Evolutionary conservation across 2,113 vertebrate species (phyloP), one percentile per base, ranked within the genome.

Genomic region (Cavia aperea): DNA sequence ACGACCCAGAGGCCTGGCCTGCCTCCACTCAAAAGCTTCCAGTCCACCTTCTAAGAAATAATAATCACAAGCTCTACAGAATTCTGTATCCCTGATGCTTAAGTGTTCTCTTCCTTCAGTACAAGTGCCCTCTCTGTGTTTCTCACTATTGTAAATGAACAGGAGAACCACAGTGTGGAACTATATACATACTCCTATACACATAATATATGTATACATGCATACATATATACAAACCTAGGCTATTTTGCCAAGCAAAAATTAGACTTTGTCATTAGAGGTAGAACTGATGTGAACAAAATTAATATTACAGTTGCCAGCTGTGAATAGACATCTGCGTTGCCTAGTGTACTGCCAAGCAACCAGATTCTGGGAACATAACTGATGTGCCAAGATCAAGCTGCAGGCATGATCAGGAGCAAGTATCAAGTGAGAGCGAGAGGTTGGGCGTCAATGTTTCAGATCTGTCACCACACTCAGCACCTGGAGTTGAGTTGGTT

Each of bases 291-390:
- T 46, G 29, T 43, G 29, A 93, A 56, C 72, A 78, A 94, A 95
- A 95, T 93, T 83, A 92, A 91, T 88, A 83, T 81, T 89, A 68
- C 33, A 65, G 83, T 93, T 94, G 49, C 90, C 82, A 94, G 94
- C 79, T 96, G 84, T 91, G 91, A 95, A 93, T 90, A 96, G 86
- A 93, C 90, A 96, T 72, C 88, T 94, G 89, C 77, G 86, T 95
- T 95, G 89, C 60, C 79, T 88, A 94, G 56, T 58, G 91, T 94
- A 68, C 70, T 95, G 63, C 95, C 86, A 31, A 84, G 88, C 75
- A 95, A 77, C 72, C 77, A 84, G 58, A 91, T 58, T 81, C 72
- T n/a, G 92, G 63, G 72, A 96, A 65, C 65, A 58, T 79, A 91
- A 94, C 49, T 63, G 68, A 88, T 91, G 72, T 93, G 93, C 92